phyloP scores from a whole-genome alignment of 1,140 invertebrate species.

The Trichonephila clavata region DNA sequence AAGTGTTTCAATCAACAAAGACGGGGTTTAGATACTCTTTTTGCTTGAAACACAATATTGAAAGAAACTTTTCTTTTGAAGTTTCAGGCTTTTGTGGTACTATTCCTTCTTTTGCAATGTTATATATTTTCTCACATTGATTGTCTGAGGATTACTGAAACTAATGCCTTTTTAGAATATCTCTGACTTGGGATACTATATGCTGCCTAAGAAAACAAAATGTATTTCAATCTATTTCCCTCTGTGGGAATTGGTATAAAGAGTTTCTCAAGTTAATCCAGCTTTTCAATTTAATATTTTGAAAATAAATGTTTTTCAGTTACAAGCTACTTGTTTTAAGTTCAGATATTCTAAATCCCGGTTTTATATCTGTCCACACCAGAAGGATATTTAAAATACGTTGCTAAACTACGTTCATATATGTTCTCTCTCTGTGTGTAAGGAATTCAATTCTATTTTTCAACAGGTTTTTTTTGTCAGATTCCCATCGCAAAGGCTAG shows the following conservation, averaged over 20 bases:
- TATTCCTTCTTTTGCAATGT: not conserved
- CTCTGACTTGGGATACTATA: not conserved
- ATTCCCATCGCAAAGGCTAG: no score
- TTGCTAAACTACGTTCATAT: no score
- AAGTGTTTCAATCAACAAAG: not conserved
- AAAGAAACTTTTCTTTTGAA: not conserved
- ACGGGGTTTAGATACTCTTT: not conserved
- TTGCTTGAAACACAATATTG: not conserved
- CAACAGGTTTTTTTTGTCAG: no score
- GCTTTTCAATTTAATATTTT: not conserved
- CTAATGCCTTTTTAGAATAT: not conserved
- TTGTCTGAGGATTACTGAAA: not conserved
- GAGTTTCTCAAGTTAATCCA: not conserved
- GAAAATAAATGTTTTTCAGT: not conserved
- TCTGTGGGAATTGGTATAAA: no score
- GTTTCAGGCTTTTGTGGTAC: not conserved
- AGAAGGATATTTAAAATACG: no score
- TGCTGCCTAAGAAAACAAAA: not conserved
- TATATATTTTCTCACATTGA: not conserved
- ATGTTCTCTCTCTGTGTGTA: no score
- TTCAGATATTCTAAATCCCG: no score
- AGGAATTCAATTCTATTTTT: no score
- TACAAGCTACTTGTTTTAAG: no score
- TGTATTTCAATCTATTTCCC: not conserved
- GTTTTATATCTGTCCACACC: no score